Conservation (phyloP, 2,113 vertebrate genomes). For the Chaetodon auriga region DNA sequence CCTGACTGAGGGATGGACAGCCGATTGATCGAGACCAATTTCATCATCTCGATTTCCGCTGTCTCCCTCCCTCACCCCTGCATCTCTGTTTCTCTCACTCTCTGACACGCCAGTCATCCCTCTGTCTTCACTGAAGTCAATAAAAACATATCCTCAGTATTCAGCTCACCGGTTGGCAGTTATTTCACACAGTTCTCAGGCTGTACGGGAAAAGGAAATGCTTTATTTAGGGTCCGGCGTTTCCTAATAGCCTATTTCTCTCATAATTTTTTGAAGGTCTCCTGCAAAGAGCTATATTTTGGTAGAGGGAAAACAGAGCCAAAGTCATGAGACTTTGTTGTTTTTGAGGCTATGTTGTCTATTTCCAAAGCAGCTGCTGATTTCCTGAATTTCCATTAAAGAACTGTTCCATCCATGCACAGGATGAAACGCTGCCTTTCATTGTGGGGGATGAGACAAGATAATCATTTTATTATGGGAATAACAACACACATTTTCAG, state of each 20-base stretch:
- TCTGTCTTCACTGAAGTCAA: constrained; percentile 32
- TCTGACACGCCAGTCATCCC: constrained; percentile 3
- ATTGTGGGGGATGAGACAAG: neutral
- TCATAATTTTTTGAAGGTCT: constrained; percentile 4
- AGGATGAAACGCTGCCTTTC: neutral
- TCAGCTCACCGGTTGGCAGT: neutral
- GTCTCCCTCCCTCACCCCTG: neutral
- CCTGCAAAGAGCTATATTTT: neutral
- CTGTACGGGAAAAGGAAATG: neutral
- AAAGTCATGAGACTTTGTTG: neutral
- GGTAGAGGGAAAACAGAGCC: neutral
- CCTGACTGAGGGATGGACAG: neutral
- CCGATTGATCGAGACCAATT: constrained; percentile 27
- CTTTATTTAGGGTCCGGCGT: neutral
- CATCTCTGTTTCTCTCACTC: constrained; percentile 8
- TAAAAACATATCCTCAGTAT: constrained; percentile 14
- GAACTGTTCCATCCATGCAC: too few species aligned
- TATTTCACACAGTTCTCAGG: neutral
- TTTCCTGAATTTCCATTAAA: neutral
- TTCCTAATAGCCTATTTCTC: neutral
- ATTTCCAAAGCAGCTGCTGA: neutral
- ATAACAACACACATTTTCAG: too few species aligned
- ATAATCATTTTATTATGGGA: neutral
- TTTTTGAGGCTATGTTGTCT: neutral
- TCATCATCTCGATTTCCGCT: constrained; percentile 31